Evolutionary conservation across 2,113 vertebrate genomes (phyloP).

Genomic region (Plestiodon gilberti): DNA sequence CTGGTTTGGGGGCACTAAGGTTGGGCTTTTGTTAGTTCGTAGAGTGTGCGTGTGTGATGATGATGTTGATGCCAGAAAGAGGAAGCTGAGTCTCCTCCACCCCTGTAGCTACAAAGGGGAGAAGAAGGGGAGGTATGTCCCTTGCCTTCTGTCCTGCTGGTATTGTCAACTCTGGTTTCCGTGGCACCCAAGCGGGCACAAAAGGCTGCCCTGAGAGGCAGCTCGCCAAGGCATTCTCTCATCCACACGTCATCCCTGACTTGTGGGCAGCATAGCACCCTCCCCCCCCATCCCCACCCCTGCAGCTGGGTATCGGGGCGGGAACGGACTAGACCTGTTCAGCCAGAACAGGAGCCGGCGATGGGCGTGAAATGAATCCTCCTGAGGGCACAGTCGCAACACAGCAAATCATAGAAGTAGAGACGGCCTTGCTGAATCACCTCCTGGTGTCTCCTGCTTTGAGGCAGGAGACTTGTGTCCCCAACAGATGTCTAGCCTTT

Average conservation of each 20-base stretch:
- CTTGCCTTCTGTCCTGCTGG: slow-evolving; percentile 1
- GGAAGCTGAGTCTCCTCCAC: neutral
- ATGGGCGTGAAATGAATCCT: slow-evolving; percentile 21
- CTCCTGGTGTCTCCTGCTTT: neutral
- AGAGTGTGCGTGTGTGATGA: too few relatives aligned
- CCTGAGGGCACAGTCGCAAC: neutral
- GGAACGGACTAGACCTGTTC: slow-evolving; percentile 36
- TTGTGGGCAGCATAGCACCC: neutral
- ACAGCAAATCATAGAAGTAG: neutral
- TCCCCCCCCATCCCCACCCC: neutral
- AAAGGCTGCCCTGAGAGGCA: slow-evolving; percentile 7
- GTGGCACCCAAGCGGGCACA: slow-evolving; percentile 21
- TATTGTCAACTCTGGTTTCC: slow-evolving; percentile 21
- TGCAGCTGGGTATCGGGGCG: slow-evolving; percentile 27
- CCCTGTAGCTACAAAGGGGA: neutral
- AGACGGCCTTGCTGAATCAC: neutral
- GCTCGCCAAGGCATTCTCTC: slow-evolving; percentile 24
- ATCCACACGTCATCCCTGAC: slow-evolving; percentile 2
- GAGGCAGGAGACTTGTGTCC: neutral
- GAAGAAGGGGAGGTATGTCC: neutral
- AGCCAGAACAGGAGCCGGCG: slow-evolving; percentile 4
- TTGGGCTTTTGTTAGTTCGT: neutral
- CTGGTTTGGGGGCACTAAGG: neutral
- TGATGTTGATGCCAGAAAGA: neutral
- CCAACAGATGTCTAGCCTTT: neutral